phyloP scores from a whole-genome alignment of 1,140 invertebrate genomes.

The Hormaphis cornu region DNA sequence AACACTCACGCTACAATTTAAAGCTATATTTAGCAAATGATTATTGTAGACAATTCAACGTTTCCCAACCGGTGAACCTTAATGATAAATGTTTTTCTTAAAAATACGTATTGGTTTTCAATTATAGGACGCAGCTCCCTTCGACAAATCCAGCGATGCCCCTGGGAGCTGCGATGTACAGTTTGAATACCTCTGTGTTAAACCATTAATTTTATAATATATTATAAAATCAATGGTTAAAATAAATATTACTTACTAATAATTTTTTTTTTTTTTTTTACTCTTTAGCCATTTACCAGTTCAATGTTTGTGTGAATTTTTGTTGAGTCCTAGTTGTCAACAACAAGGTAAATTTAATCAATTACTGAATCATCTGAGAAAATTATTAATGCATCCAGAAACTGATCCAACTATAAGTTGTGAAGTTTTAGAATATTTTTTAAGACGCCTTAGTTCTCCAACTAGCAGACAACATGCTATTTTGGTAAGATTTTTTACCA shows the following conservation, averaged over 20 bases:
- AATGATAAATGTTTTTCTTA: no score
- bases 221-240: neutral
- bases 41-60: no score
- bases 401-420: slow-evolving; percentile 52
- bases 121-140: no score
- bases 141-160: no score
- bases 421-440: slow-evolving; percentile 87
- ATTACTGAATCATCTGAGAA: slow-evolving; percentile 64
- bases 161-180: no score
- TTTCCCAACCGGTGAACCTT: no score
- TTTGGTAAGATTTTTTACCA: slow-evolving; percentile 42
- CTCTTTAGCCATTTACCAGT: slow-evolving; percentile 71
- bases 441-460: slow-evolving; percentile 71
- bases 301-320: slow-evolving; percentile 91
- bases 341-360: slow-evolving; percentile 64
- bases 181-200: no score
- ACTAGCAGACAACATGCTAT: slow-evolving; percentile 70
- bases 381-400: slow-evolving; percentile 52
- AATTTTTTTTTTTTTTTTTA: slow-evolving; percentile 15
- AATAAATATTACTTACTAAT: neutral
- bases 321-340: slow-evolving; percentile 61
- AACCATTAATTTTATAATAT: neutral
- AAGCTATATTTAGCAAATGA: no score
- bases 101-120: no score
- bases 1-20: no score